Evolutionary conservation across 2,797 vertebrate species (phyloP).

Genomic region (Tenualosa thibaudeaui): DNA sequence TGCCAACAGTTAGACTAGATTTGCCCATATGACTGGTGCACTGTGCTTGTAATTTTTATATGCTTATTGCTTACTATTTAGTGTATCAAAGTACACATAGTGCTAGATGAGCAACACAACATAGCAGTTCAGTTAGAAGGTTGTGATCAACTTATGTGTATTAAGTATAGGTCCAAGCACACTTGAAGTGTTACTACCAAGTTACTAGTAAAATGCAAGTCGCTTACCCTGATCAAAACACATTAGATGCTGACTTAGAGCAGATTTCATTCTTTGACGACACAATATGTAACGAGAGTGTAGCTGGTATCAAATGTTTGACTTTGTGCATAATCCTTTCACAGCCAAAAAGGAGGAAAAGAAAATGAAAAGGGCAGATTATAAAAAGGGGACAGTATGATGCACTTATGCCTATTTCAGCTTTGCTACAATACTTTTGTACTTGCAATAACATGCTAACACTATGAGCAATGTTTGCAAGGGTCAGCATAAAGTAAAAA

Average conservation of each 20-base stretch:
- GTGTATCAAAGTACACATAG: too few species aligned
- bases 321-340: background rate
- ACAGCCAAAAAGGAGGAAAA: background rate
- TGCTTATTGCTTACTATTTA: background rate
- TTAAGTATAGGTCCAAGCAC: too few species aligned
- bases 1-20: background rate
- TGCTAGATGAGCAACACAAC: too few species aligned
- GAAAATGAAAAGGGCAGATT: background rate
- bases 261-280: background rate
- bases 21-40: background rate
- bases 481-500: background rate
- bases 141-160: background rate
- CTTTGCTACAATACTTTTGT: background rate
- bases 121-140: background rate
- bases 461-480: background rate
- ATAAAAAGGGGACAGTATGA: background rate
- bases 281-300: too few species aligned
- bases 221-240: background rate
- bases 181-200: too few species aligned
- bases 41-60: too few species aligned
- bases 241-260: background rate
- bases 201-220: background rate
- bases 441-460: background rate
- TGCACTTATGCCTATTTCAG: background rate
- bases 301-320: too few species aligned